phyloP scores from a whole-genome alignment of 2,113 vertebrate genomes.

The Corynorhinus townsendii region DNA sequence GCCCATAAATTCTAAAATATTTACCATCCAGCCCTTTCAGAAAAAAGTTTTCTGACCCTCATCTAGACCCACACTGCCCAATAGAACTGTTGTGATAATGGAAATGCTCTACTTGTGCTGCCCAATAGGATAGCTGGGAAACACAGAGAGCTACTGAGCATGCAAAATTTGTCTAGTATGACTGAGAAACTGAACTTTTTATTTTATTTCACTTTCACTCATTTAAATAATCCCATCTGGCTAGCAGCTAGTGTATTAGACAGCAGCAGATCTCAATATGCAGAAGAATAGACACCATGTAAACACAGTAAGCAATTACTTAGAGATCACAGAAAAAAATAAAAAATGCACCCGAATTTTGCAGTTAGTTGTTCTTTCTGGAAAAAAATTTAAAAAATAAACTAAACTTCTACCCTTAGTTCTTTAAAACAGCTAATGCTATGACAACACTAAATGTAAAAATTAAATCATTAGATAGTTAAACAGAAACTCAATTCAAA shows the following conservation, averaged over 20 bases:
- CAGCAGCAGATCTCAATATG: neutral
- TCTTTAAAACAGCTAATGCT: neutral
- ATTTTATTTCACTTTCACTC: neutral
- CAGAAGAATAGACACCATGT: neutral
- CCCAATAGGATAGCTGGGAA: fast-evolving
- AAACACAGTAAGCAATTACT: neutral
- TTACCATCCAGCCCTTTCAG: neutral
- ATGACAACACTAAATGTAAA: neutral
- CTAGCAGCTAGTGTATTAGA: neutral
- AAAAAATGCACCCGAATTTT: neutral
- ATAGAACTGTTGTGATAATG: fast-evolving
- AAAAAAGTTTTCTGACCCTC: neutral
- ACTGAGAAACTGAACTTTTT: neutral
- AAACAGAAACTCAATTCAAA: constrained; percentile 21
- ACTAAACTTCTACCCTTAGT: neutral
- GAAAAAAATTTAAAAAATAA: neutral
- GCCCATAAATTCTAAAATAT: neutral
- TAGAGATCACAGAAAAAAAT: neutral
- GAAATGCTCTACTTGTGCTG: neutral
- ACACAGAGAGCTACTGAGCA: neutral
- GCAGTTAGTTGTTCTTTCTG: neutral
- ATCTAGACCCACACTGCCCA: neutral
- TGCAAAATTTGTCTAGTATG: neutral
- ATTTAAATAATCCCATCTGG: neutral
- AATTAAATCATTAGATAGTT: neutral